Percentiles rank a stretch among this genome's conserved stretches.
Conservation (phyloP, 2,888 invertebrate species). For the Mongoloraphidia duomilia region DNA sequence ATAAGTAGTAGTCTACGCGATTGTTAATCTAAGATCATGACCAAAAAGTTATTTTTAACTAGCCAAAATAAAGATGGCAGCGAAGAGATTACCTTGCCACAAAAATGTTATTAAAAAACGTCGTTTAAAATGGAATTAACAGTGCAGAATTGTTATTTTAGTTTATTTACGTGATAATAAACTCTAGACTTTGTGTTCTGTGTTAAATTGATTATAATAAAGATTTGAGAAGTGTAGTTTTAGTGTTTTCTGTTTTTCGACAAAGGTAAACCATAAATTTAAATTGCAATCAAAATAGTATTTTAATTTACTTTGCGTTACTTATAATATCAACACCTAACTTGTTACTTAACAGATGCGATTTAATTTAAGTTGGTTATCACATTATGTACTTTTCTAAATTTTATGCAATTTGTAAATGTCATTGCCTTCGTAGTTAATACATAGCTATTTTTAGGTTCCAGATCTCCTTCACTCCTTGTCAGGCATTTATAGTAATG, state of each 20-base stretch:
- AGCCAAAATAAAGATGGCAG: conserved; percentile 3
- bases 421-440: too few relatives aligned
- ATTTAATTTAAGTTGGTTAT: too few relatives aligned
- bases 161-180: neutral
- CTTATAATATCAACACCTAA: too few relatives aligned
- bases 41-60: neutral
- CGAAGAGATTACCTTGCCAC: neutral
- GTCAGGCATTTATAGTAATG: too few relatives aligned
- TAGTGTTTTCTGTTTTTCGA: neutral
- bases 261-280: neutral
- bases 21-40: too few relatives aligned
- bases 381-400: too few relatives aligned
- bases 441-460: too few relatives aligned
- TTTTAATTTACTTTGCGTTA: too few relatives aligned
- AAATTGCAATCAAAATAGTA: neutral
- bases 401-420: too few relatives aligned
- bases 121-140: conserved; percentile 2
- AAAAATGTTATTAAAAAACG: conserved; percentile 1
- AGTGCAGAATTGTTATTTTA: neutral
- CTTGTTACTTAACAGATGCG: too few relatives aligned
- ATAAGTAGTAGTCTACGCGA: too few relatives aligned
- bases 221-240: neutral
- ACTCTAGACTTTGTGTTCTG: neutral
- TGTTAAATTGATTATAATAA: neutral
- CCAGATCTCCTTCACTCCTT: too few relatives aligned